Evolutionary conservation across 2,797 vertebrate genomes (phyloP), one percentile per base, ranked within the genome.

Genomic region (Pipistrellus pygmaeus): DNA sequence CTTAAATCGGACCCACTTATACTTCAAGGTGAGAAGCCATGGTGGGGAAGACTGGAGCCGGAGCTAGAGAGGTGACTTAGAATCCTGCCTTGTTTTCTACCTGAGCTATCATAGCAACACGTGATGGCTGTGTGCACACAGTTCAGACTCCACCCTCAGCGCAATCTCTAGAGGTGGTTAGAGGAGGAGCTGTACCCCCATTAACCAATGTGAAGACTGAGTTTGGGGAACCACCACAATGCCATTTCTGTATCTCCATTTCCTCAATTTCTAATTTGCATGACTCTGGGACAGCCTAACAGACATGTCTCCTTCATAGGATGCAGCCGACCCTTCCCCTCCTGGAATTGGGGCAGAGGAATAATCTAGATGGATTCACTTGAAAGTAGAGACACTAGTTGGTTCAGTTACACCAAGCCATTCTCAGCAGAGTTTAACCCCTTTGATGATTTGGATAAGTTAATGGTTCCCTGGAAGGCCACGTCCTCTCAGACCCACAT

Each of bases 161-260:
- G 11, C 10, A 3, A 0, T 55, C 0, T 0, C 0, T n/a, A 57
- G 25, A 55, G 64, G 2, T 1, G 27, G 11, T 5, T 18, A 10
- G 25, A 14, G 15, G 64, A 81, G 55, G 25, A n/a, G 62, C n/a
- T 7, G 3, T 1, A 1, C 13, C 23, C n/a, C 3, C 8, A 10
- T 1, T 23, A 1, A 2, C n/a, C 10, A 4, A 3, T 0, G 8
- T 55, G n/a, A 71, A 85, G 48, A 20, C n/a, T 21, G 76, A 23
- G 13, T 69, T 53, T 73, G 55, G 38, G 1, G 32, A 44, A 46
- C 32, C 77, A 9, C 20, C 12, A 2, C 17, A 15, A 7, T 38
- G 38, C 46, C 7, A 21, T 14, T 6, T 46, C 27, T 69, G 0
- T 6, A 25, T 4, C 14, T 38, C 51, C 8, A 4, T 62, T 69